These are phyloP conservation scores for Lithophane ornitopus DNA, from an alignment of 2,888 invertebrate genomes.

Conservation along the genomic window DNA sequence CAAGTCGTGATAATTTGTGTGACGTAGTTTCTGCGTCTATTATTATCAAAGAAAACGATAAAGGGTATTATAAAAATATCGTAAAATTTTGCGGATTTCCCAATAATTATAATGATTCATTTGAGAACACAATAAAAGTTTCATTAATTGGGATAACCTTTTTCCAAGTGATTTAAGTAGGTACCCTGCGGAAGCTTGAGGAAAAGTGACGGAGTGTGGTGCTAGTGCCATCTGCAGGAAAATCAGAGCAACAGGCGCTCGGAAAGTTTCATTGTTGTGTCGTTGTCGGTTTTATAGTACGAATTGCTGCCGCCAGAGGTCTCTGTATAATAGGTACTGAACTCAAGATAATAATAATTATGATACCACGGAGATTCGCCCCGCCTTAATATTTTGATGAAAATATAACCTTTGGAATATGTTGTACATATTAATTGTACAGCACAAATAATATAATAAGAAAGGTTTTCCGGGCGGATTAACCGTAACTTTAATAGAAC, in stretches of 20 bases:
- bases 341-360: background rate
- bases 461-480: background rate
- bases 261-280: slow-evolving; percentile 36
- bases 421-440: background rate
- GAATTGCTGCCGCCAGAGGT: slow-evolving; percentile 50
- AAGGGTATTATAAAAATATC: slow-evolving; percentile 28
- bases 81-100: slow-evolving; percentile 34
- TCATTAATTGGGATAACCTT: slow-evolving; percentile 17
- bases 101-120: slow-evolving; percentile 36
- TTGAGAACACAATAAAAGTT: background rate
- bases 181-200: background rate
- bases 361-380: background rate
- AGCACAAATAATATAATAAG: background rate
- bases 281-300: slow-evolving; percentile 44
- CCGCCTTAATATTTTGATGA: background rate
- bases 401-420: background rate
- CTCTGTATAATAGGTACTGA: slow-evolving; percentile 48
- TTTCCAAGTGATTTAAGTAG: slow-evolving; percentile 13
- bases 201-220: slow-evolving; percentile 21
- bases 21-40: slow-evolving; percentile 56
- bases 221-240: slow-evolving; percentile 69
- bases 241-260: slow-evolving; percentile 51
- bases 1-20: slow-evolving; percentile 58
- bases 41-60: slow-evolving; percentile 47
- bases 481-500: background rate